phyloP scores from a whole-genome alignment of 2,888 invertebrate species.

The Tetheella fluctuosa region DNA sequence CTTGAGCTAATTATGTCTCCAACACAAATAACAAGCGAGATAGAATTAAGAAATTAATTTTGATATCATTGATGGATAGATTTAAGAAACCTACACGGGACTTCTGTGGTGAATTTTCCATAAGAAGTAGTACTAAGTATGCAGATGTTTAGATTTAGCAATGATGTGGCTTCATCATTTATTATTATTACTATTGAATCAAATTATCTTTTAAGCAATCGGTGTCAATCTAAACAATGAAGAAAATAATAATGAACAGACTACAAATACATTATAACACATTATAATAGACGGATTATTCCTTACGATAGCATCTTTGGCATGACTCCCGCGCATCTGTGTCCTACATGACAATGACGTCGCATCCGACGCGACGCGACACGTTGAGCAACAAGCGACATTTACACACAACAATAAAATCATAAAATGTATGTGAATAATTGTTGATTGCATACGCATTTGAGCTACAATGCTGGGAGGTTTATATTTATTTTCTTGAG shows the following conservation, averaged over 20 bases:
- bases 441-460: conserved; percentile 1
- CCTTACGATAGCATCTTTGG: conserved; percentile 16
- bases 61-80: too few relatives aligned
- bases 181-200: conserved; percentile 11
- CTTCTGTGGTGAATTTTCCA: too few relatives aligned
- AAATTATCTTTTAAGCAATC: neutral
- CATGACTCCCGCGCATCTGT: conserved; percentile 17
- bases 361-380: neutral
- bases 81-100: too few relatives aligned
- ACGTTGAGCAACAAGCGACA: neutral
- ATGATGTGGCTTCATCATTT: neutral
- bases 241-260: neutral
- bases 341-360: conserved; percentile 6
- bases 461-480: neutral
- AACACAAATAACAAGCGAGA: neutral
- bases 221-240: conserved; percentile 8
- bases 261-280: neutral
- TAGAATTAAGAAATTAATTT: too few relatives aligned
- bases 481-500: too few relatives aligned
- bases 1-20: neutral
- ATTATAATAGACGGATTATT: neutral
- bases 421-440: conserved; percentile 2
- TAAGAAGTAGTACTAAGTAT: too few relatives aligned
- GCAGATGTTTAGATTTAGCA: too few relatives aligned
- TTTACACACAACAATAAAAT: conserved; percentile 5